Evolutionary conservation across 2,797 vertebrate genomes (phyloP).

Genomic region (Clarias pachynema): DNA sequence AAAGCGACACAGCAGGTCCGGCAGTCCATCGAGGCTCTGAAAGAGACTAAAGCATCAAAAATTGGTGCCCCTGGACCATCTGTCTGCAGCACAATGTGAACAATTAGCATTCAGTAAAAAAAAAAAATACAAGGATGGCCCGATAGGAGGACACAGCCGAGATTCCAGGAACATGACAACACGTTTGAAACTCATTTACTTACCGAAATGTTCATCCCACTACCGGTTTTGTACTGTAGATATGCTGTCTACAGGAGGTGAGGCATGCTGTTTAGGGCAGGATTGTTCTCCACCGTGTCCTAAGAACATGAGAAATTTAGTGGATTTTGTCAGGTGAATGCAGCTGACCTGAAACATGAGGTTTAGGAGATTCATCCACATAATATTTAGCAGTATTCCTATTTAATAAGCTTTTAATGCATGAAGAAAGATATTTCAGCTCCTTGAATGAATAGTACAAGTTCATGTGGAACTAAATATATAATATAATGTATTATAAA

Average conservation of each 20-base stretch:
- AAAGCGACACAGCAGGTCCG: not conserved
- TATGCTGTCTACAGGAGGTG: not conserved
- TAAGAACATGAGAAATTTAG: not conserved
- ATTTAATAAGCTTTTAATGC: slow-evolving; percentile 23
- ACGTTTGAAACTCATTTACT: not conserved
- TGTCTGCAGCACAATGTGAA: not conserved
- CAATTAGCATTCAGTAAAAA: not conserved
- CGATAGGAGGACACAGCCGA: not conserved
- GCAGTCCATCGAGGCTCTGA: not conserved
- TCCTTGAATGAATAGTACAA: not conserved
- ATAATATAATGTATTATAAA: too few relatives aligned
- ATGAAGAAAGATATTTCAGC: slow-evolving; percentile 2
- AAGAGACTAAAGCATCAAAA: not conserved
- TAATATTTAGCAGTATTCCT: not conserved
- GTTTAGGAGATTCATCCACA: not conserved
- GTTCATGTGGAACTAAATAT: slow-evolving; percentile 24
- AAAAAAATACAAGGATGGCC: not conserved
- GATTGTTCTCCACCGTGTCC: slow-evolving; percentile 38
- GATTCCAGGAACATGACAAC: not conserved
- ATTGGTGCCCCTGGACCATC: not conserved
- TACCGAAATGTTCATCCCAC: not conserved
- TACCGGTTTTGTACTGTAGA: slow-evolving; percentile 36
- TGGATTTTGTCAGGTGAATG: not conserved
- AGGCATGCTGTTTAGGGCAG: not conserved
- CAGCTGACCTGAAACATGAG: not conserved